Base-by-base conservation (phyloP, 2,113 vertebrate genomes). In the Etheostoma spectabile region DNA sequence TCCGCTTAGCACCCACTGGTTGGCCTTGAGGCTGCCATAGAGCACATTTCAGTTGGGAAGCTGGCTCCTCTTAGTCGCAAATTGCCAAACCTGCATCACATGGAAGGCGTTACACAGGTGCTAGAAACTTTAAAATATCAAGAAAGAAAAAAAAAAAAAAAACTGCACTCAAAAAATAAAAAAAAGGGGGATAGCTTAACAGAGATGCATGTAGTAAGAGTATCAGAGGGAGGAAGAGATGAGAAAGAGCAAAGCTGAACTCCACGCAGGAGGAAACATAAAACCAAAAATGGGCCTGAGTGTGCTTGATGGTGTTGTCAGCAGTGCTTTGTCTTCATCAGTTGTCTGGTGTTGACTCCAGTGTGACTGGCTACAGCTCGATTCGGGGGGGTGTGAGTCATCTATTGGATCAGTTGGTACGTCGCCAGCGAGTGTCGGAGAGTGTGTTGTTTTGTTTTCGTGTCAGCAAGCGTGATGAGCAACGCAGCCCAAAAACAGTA, bases 21-120 rank as follows among this genome's bases (percentile, higher is more conserved):
- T 67, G 82, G 79, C 80, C 81, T 71, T 89, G 86, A 88, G 79
- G 85, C 73, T 88, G 89, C 89, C 91, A 91, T 79, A 93, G 91
- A 91, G 92, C 88, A 93, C 91, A 93, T 89, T 92, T 93, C 92
- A 92, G 93, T 91, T 79, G 91, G 84, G 84, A 61, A 84, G 90
- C 67, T 69, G 90, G 90, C 86, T 91, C 96, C 95, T 95, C 97
- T 96, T 94, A 95, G 96, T 96, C 94, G 96, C 95, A 94, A 91
- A 94, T 95, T 95, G 96, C 96, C 96, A 96, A 95, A 97, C 96
- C 96, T 97, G 97, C 96, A 97, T 97, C 96, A 98, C 96, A 97
- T 94, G 94, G 94, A 93, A 94, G 97, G 97, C 94, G 96, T 96
- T 96, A 97, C 89, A 93, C 95, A 97, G 96, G 96, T 95, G 96